Percentiles rank a stretch among this genome's conserved stretches.
These are phyloP conservation scores for Peromyscus attwateri DNA, from an alignment of 2,797 vertebrate genomes.

Conservation along the genomic window DNA sequence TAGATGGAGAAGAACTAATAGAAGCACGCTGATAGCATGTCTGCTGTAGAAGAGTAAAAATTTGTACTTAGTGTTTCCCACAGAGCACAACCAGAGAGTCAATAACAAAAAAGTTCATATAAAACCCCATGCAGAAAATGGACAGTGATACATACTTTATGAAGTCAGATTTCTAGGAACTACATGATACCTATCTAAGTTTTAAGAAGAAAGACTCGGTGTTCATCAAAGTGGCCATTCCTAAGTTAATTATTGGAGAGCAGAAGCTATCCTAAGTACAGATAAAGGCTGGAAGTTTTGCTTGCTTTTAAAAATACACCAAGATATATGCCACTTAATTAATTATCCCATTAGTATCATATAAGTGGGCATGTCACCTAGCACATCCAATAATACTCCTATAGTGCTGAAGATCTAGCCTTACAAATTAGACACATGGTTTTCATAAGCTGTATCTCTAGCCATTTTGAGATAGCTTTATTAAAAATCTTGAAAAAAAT, in stretches of 20 bases:
- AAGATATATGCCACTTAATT: not conserved
- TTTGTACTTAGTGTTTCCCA: constrained; percentile 63
- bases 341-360: not conserved
- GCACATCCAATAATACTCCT: not conserved
- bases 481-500: not conserved
- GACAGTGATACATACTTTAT: not conserved
- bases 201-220: not conserved
- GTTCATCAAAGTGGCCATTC: not conserved
- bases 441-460: not conserved
- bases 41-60: constrained; percentile 36
- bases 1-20: constrained; percentile 59
- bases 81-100: constrained; percentile 56
- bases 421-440: not conserved
- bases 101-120: constrained; percentile 31
- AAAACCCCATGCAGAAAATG: constrained; percentile 6
- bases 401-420: too few species aligned
- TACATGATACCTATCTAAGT: not conserved
- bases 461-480: not conserved
- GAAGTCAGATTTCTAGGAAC: not conserved
- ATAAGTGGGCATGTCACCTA: accelerated
- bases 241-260: not conserved
- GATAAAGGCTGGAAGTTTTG: not conserved
- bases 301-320: not conserved
- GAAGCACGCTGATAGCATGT: constrained; percentile 50
- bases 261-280: not conserved